phyloP scores from a whole-genome alignment of 2,113 vertebrate genomes.

The Tachysurus vachellii region DNA sequence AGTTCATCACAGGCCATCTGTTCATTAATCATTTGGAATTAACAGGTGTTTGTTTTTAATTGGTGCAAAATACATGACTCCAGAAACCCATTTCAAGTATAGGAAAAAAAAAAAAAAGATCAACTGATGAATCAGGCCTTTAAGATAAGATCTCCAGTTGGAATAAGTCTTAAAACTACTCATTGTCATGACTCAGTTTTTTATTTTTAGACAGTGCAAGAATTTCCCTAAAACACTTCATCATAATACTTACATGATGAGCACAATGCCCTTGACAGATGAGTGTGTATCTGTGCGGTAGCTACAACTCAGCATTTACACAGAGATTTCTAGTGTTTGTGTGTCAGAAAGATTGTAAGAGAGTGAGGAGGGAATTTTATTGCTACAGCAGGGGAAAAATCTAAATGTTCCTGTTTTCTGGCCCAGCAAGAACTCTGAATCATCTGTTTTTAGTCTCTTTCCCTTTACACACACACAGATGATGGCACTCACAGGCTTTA shows the following conservation, averaged over 20 bases:
- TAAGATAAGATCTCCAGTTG: background rate
- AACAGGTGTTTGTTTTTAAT: background rate
- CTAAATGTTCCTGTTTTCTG: slow-evolving; percentile 12
- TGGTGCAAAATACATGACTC: background rate
- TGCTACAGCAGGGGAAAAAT: slow-evolving; percentile 9
- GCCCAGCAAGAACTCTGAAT: slow-evolving; percentile 8
- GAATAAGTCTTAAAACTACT: background rate
- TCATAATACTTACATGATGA: slow-evolving; percentile 27
- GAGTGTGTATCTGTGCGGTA: slow-evolving; percentile 36
- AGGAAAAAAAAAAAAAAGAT: background rate
- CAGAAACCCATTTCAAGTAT: background rate
- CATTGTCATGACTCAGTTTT: slow-evolving; percentile 20
- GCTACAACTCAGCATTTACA: slow-evolving; percentile 20
- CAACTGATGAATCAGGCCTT: background rate
- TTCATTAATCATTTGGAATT: background rate
- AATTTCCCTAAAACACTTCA: slow-evolving; percentile 29
- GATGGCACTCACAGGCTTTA: background rate
- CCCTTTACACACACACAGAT: slow-evolving; percentile 16
- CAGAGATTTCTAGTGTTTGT: background rate
- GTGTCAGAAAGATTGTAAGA: background rate
- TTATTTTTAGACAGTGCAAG: slow-evolving; percentile 26
- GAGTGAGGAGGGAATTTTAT: slow-evolving; percentile 12
- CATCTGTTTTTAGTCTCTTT: slow-evolving; percentile 18
- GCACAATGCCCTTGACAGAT: slow-evolving; percentile 14
- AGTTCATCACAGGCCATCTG: background rate